Evolutionary conservation across 35 echinoderm and acorn worm genomes (phyloP).

Genomic region (Amphiura filiformis): DNA sequence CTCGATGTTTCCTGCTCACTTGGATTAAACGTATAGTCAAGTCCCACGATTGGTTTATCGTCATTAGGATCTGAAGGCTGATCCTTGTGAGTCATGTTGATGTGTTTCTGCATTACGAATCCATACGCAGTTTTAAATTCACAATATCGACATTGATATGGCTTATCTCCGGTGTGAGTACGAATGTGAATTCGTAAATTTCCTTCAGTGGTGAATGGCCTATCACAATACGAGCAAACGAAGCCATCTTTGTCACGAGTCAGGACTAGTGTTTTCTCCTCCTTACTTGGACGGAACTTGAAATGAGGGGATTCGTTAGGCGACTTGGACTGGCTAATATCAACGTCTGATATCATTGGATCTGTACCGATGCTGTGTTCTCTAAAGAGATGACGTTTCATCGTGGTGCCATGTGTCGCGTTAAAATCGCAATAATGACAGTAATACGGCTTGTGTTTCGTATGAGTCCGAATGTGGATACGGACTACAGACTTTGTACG

Average conservation of each 20-base stretch:
- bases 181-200: background rate
- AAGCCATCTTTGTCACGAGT: background rate
- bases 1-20: background rate
- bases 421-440: background rate
- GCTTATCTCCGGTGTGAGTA: background rate
- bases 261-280: background rate
- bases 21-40: background rate
- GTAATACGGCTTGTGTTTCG: background rate
- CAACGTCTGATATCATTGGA: background rate
- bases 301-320: background rate
- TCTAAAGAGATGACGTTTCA: background rate
- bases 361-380: background rate
- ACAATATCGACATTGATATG: background rate
- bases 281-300: background rate
- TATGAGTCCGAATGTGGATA: background rate
- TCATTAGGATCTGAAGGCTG: background rate
- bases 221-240: background rate
- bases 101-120: background rate
- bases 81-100: background rate
- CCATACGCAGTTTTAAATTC: background rate
- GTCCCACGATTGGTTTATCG: background rate
- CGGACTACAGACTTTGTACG: background rate
- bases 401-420: background rate
- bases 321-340: background rate
- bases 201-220: background rate